These are phyloP conservation scores for Lasioglossum calceatum DNA, from an alignment of 2,888 invertebrate genomes.

Conservation along the genomic window DNA sequence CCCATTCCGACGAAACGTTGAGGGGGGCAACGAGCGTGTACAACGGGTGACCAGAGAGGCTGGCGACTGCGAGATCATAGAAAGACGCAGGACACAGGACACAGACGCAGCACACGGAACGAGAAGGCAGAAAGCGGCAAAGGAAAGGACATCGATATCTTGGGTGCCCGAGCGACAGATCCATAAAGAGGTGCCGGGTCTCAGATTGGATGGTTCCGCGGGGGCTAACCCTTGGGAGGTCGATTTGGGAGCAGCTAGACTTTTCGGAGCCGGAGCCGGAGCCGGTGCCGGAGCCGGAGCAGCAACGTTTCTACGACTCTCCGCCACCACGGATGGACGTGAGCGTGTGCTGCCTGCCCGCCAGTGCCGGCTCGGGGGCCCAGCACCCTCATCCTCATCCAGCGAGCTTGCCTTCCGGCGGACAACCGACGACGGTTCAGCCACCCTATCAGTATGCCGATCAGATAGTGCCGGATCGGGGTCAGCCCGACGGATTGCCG, in stretches of 20 bases:
- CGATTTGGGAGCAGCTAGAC: slow-evolving; percentile 79
- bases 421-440: slow-evolving; percentile 77
- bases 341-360: slow-evolving; percentile 83
- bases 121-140: neutral
- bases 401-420: slow-evolving; percentile 74
- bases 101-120: neutral
- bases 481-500: slow-evolving; percentile 79
- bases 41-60: neutral
- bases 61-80: neutral
- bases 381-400: slow-evolving; percentile 80
- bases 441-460: slow-evolving; percentile 82
- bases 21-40: neutral
- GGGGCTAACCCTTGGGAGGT: slow-evolving; percentile 79
- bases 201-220: slow-evolving; percentile 82
- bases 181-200: slow-evolving; percentile 52
- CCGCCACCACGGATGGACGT: slow-evolving; percentile 83
- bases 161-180: neutral
- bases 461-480: slow-evolving; percentile 83
- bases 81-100: neutral
- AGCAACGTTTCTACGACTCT: slow-evolving; percentile 82
- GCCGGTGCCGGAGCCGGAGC: slow-evolving; percentile 72
- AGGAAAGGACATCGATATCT: neutral
- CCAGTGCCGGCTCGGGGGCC: slow-evolving; percentile 82
- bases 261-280: slow-evolving; percentile 38
- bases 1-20: neutral